Percentiles rank a stretch among this genome's conserved stretches.
phyloP scores from a whole-genome alignment of 2,888 invertebrate species.

The Drosophila conformis region DNA sequence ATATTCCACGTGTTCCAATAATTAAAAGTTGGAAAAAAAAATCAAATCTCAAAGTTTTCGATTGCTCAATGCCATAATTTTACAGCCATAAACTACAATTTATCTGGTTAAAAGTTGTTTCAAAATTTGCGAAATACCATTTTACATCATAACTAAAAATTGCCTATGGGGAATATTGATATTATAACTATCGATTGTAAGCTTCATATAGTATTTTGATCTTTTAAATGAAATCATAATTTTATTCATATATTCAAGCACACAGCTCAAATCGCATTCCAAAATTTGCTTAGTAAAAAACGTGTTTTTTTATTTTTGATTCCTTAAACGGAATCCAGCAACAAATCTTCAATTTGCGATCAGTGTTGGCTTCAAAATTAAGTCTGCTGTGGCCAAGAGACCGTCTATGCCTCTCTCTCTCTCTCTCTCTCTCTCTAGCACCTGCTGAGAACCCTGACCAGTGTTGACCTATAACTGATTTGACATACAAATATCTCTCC shows the following conservation, averaged over 20 bases:
- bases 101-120: neutral
- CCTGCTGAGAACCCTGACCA: conserved; percentile 58
- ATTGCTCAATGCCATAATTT: too few species aligned
- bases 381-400: conserved; percentile 59
- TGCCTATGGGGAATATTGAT: neutral
- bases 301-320: conserved; percentile 11
- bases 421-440: neutral
- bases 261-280: neutral
- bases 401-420: too few species aligned
- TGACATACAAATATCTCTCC: neutral
- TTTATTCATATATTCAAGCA: conserved; percentile 4
- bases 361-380: conserved; percentile 13
- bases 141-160: neutral
- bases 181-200: neutral
- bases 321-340: neutral
- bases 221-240: neutral
- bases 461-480: conserved; percentile 72
- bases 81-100: neutral
- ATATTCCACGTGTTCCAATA: neutral
- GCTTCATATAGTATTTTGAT: neutral
- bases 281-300: conserved; percentile 2
- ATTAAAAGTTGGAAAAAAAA: neutral
- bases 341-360: conserved; percentile 16
- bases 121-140: neutral
- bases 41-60: too few species aligned